Percentiles rank a stretch among this genome's conserved stretches.
phyloP scores from a whole-genome alignment of 2,888 invertebrate species.

The Cheilosia urbana region DNA sequence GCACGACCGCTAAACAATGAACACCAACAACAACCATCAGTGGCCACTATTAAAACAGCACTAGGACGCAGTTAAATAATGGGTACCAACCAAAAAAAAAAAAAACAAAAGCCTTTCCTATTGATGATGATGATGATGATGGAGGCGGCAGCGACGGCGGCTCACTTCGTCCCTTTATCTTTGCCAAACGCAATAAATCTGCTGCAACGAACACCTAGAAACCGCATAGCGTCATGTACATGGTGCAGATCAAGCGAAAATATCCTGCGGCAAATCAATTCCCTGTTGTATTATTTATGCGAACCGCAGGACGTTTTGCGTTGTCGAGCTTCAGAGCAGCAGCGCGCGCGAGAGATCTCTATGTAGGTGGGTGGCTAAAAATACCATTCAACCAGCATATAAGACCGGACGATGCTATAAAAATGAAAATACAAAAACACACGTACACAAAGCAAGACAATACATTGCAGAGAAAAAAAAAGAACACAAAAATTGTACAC shows the following conservation, averaged over 20 bases:
- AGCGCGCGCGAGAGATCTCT: no score
- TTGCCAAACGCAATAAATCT: conserved; percentile 54
- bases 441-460: conserved; percentile 25
- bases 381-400: conserved; percentile 40
- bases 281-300: conserved; percentile 61
- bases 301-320: conserved; percentile 47
- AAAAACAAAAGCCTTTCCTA: neutral
- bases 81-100: conserved; percentile 5
- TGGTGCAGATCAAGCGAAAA: conserved; percentile 49
- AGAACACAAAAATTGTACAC: neutral
- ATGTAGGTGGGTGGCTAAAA: conserved; percentile 2
- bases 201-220: conserved; percentile 51
- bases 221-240: conserved; percentile 53
- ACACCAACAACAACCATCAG: conserved; percentile 21
- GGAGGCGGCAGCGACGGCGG: neutral
- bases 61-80: conserved; percentile 8
- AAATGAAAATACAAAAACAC: conserved; percentile 33
- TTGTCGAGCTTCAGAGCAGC: conserved; percentile 6
- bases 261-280: conserved; percentile 65
- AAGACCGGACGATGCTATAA: conserved; percentile 37
- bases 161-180: conserved; percentile 42
- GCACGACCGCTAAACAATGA: conserved; percentile 25
- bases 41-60: conserved; percentile 2
- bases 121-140: conserved; percentile 9
- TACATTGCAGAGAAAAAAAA: neutral